Evolutionary conservation across 2,113 vertebrate species (phyloP), one percentile per base, ranked within the genome.

Genomic region (Apodemus sylvaticus): DNA sequence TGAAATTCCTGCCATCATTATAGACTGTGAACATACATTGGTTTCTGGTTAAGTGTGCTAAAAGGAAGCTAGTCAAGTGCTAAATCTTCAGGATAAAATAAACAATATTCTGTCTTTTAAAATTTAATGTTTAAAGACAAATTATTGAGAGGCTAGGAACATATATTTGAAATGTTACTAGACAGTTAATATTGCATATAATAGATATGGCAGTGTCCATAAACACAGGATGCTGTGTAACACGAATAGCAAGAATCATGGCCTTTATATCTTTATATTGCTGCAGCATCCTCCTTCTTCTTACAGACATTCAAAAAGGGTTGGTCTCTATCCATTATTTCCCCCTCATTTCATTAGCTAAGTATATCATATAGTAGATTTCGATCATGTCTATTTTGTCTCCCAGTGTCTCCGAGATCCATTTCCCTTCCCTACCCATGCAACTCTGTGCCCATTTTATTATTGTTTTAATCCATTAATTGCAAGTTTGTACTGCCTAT

Each of bases 171-270:
- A 95, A 91, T 73, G 14, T 70, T 7, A 36, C 19, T 4, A 70
- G 11, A n/a, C 81, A 53, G 0, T 29, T 93, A 64, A 48, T 7
- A 0, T 66, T 95, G 8, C 74, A 10, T 29, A 90, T 87, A 90
- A 60, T 34, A 36, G 34, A 55, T 4, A 8, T 9, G 39, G 2
- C 4, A 45, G 13, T 39, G 13, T 5, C 17, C 20, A 12, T 1
- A 66, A 17, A 8, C 0, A 34, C 26, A 45, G 26, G 64, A 78
- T 78, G 2, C 13, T n/a, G 7, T 14, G 24, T 45, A 1, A 42
- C 36, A 64, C 1, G 73, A 0, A 0, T 0, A 20, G 42, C 1
- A 83, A 1, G 8, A 45, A 62, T 2, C 60, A n/a, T 7, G 66
- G 48, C 20, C 36, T 60, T 39, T 22, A 16, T 66, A 31, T 11